phyloP scores from a whole-genome alignment of 2,113 vertebrate species.

The Otocyon megalotis region DNA sequence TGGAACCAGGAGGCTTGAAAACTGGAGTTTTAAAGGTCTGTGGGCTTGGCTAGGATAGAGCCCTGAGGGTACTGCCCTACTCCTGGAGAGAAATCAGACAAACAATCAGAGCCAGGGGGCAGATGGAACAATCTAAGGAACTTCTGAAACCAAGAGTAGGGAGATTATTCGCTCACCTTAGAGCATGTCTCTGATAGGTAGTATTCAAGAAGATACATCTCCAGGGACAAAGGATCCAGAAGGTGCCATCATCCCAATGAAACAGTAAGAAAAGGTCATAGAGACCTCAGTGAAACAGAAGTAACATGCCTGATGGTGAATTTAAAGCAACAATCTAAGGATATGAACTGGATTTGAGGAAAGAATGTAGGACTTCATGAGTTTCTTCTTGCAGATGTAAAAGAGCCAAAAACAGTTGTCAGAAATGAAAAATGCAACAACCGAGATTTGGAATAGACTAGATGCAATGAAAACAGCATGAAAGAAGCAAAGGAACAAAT shows the following conservation, averaged over 20 bases:
- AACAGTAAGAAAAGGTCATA: neutral
- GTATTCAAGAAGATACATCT: neutral
- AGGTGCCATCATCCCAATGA: neutral
- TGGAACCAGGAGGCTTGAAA: neutral
- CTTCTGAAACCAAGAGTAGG: neutral
- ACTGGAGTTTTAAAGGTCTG: neutral
- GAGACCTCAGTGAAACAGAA: neutral
- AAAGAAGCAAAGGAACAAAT: neutral
- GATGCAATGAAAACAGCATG: neutral
- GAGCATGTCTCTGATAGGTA: neutral
- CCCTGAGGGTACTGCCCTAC: neutral
- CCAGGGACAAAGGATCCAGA: neutral
- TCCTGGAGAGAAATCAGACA: neutral
- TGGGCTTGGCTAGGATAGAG: neutral
- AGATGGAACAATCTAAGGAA: neutral
- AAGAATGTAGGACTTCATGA: neutral
- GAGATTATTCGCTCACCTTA: neutral
- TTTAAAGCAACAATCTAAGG: neutral
- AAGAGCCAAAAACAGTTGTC: neutral
- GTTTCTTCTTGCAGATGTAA: neutral
- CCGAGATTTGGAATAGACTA: neutral
- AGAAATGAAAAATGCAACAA: neutral
- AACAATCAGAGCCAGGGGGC: neutral
- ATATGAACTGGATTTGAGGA: neutral
- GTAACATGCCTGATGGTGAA: neutral